A percentile compares a stretch with the other conserved stretches of the same genome.
phyloP scores from a whole-genome alignment of 2,797 vertebrate genomes.

The Perdix hodgsoniae region DNA sequence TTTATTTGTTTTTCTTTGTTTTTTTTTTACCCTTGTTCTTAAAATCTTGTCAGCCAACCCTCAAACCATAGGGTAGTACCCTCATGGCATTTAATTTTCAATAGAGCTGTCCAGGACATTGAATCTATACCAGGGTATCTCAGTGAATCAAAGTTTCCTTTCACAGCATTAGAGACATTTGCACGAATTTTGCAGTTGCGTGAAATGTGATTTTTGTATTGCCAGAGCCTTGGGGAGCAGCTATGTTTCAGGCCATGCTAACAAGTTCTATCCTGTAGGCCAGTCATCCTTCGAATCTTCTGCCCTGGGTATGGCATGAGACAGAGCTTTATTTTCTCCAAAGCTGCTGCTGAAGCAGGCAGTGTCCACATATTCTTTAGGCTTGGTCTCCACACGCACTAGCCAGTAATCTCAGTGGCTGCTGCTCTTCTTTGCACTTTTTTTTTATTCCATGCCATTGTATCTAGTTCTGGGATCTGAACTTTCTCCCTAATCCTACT shows the following conservation, averaged over 20 bases:
- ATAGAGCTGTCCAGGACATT: not conserved
- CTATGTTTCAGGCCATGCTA: not conserved
- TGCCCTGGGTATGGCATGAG: not conserved
- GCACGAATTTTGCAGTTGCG: not conserved
- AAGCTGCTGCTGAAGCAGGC: conserved; percentile 41
- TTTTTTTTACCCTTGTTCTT: not conserved
- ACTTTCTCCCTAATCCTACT: not conserved
- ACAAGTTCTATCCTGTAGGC: not conserved
- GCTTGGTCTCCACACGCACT: conserved; percentile 17
- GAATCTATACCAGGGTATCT: not conserved
- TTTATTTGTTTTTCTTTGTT: not conserved
- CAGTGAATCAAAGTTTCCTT: not conserved
- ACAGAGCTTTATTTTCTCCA: conserved; percentile 25
- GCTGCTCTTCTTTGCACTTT: not conserved
- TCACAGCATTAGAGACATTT: not conserved
- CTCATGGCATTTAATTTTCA: not conserved
- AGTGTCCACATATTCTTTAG: conserved; percentile 37
- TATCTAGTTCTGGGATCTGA: not conserved
- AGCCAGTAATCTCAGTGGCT: not conserved
- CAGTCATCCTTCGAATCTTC: not conserved
- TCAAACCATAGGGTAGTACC: not conserved
- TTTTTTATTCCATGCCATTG: not conserved
- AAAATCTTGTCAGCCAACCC: not conserved
- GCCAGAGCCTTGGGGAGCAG: not conserved
- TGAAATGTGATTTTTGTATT: not conserved